A percentile compares a stretch with the other conserved stretches of the same genome.
These are phyloP conservation scores for Linepithema humile DNA, from an alignment of 1,140 invertebrate genomes.

Conservation along the genomic window DNA sequence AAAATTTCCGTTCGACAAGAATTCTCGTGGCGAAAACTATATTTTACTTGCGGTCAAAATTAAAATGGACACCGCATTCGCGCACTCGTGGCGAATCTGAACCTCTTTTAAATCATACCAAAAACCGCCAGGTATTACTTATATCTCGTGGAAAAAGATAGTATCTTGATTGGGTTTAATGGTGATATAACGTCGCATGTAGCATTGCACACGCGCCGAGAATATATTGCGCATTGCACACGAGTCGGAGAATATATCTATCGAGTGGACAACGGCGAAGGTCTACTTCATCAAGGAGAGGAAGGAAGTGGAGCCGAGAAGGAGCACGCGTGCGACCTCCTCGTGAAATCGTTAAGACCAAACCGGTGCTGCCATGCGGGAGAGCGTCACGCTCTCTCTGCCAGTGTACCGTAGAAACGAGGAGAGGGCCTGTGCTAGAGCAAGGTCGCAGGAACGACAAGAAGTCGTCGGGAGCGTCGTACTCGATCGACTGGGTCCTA, in stretches of 20 bases:
- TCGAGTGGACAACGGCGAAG: not conserved
- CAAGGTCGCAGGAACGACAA: slow-evolving; percentile 71
- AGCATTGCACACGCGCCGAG: not conserved
- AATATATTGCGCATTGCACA: no score
- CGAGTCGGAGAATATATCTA: not conserved
- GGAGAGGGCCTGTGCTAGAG: slow-evolving; percentile 78
- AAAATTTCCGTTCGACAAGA: not conserved
- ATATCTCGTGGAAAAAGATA: not conserved
- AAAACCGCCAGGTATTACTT: no score
- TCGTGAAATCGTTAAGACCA: slow-evolving; percentile 61
- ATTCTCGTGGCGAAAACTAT: no score
- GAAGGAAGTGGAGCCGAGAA: slow-evolving; percentile 6
- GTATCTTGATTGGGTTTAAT: not conserved
- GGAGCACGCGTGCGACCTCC: slow-evolving; percentile 29
- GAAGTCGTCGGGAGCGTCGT: slow-evolving; percentile 66
- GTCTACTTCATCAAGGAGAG: not conserved
- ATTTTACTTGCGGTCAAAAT: no score
- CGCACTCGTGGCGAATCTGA: no score
- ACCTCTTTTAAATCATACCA: no score
- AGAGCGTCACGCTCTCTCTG: slow-evolving; percentile 64
- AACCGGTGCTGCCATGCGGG: slow-evolving; percentile 78
- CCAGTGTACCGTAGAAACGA: slow-evolving; percentile 82
- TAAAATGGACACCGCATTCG: no score
- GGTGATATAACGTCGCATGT: slow-evolving; percentile 4
- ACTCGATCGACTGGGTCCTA: slow-evolving; percentile 16